Evolutionary conservation across 2,113 vertebrate species (phyloP).

Genomic region (Myotis lucifugus): DNA sequence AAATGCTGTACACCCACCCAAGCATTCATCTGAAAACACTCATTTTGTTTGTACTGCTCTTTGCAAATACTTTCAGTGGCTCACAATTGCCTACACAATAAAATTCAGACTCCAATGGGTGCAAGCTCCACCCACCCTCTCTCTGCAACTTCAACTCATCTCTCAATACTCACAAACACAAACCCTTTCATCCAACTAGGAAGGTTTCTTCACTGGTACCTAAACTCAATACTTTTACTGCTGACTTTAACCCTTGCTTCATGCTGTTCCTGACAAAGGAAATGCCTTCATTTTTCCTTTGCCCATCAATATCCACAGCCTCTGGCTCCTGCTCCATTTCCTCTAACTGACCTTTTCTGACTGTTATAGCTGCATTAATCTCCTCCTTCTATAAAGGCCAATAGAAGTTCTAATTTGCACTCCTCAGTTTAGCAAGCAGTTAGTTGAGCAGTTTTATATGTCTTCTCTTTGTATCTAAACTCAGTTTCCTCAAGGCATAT

Average conservation of each 20-base stretch:
- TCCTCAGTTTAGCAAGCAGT: neutral
- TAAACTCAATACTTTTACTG: neutral
- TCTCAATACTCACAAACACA: neutral
- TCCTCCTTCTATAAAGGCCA: neutral
- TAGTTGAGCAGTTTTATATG: constrained; percentile 36
- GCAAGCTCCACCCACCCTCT: neutral
- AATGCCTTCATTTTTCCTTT: constrained; percentile 29
- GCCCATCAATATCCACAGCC: neutral
- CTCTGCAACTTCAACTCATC: neutral
- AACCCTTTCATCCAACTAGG: neutral
- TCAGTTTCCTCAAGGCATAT: neutral
- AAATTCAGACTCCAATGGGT: neutral
- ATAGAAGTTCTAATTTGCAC: neutral
- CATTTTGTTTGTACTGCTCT: neutral
- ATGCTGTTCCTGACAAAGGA: constrained; percentile 1
- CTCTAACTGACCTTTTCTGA: constrained; percentile 40
- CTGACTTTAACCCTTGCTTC: constrained; percentile 11
- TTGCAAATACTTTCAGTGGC: neutral
- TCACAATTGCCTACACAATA: neutral
- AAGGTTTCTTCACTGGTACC: neutral
- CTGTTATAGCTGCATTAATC: neutral
- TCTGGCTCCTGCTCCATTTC: constrained; percentile 19
- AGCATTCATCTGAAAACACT: neutral
- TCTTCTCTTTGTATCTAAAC: constrained; percentile 15
- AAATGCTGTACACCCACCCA: neutral